Evolutionary conservation across 2,888 invertebrate species (phyloP).

Genomic region (Mimas tiliae): DNA sequence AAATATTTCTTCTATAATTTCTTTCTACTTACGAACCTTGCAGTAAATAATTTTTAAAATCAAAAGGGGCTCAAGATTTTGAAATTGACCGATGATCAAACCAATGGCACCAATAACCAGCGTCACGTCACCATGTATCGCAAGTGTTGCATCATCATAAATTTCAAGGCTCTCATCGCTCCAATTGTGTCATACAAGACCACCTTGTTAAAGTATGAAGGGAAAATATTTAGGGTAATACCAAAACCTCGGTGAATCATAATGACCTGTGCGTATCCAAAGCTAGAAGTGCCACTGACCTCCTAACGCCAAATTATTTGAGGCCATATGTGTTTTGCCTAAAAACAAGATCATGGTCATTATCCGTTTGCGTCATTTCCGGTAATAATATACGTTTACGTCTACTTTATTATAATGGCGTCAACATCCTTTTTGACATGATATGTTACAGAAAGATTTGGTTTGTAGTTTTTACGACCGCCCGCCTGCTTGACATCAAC

Average conservation of each 20-base stretch:
- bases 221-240: not conserved
- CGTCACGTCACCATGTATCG: not conserved
- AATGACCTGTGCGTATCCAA: conserved; percentile 2
- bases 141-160: not conserved
- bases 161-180: not conserved
- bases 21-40: too few relatives aligned
- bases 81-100: not conserved
- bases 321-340: conserved; percentile 1
- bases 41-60: too few relatives aligned
- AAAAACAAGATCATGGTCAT: conserved; percentile 10
- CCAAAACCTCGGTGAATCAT: conserved; percentile 7
- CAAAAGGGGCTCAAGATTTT: too few relatives aligned
- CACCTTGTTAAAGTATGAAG: not conserved
- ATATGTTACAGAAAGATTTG: too few relatives aligned
- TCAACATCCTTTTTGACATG: too few relatives aligned
- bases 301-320: conserved; percentile 2
- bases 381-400: not conserved
- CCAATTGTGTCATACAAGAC: not conserved
- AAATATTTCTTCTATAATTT: too few relatives aligned
- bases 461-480: too few relatives aligned
- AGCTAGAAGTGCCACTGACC: conserved; percentile 1
- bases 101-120: not conserved
- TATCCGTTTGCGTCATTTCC: conserved; percentile 2
- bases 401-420: not conserved
- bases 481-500: too few relatives aligned